Base-by-base conservation (phyloP, 2,113 vertebrate species). In the Pteropus alecto region DNA sequence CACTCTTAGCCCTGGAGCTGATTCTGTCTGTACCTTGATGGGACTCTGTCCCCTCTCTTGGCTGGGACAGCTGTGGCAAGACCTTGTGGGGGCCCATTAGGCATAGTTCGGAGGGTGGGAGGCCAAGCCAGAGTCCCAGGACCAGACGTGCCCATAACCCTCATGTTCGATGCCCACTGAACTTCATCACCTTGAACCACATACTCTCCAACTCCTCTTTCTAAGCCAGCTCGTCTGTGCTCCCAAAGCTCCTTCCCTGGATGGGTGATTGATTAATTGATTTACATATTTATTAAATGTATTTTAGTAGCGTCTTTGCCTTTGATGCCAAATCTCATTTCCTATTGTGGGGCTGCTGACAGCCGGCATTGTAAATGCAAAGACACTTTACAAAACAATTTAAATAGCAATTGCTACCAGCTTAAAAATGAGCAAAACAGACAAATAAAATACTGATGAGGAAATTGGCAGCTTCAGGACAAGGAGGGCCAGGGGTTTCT, bases 371-470 rank as follows among this genome's bases (percentile, higher is more conserved):
- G 97, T 97, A 97, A 97, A 97, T 97, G 97, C 96, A 96, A 96
- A 98, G 97, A 98, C 97, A 97, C 96, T 98, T 98, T 98, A 96
- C 97, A 97, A 96, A 97, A 97, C 97, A 97, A 98, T 97, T 97
- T 97, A 97, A 97, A 97, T 96, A 98, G 97, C 97, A 93, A 96
- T 97, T 97, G 95, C 95, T 96, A 97, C 96, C 91, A 98, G 98
- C 97, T 97, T 96, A 96, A 98, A 97, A 96, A 98, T 96, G 98
- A 98, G 93, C 92, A 97, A 97, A 98, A 97, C 97, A 97, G 98
- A 97, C 96, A 95, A 98, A 98, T 95, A 97, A 95, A 97, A 95
- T 95, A 94, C 97, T 96, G 96, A 70, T 95, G 46, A 97, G 95
- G 96, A 97, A 96, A 97, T 95, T 95, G 96, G 97, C 95, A 95